Evolutionary conservation across 2,888 invertebrate genomes (phyloP).

Genomic region (Cybosia mesomella): DNA sequence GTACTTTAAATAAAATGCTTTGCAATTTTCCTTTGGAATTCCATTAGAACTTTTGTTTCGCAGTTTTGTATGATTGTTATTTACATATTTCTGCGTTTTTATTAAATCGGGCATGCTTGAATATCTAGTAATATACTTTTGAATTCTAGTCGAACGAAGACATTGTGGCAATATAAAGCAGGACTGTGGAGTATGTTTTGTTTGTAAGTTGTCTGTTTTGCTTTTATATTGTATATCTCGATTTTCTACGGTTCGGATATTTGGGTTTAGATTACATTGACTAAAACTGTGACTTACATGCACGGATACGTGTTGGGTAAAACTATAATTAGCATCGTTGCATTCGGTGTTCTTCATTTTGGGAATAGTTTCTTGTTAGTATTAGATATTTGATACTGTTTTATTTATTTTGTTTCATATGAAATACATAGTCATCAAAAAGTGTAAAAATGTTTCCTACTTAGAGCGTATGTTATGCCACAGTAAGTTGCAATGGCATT

Average conservation of each 20-base stretch:
- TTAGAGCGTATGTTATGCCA: background rate
- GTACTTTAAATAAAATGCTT: background rate
- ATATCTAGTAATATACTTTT: background rate
- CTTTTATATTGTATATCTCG: background rate
- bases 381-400: background rate
- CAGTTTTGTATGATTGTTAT: background rate
- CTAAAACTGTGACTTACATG: background rate
- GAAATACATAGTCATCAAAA: background rate
- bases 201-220: background rate
- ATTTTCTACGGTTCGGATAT: background rate
- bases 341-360: too few relatives aligned
- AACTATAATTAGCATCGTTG: background rate
- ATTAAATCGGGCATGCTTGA: slow-evolving; percentile 3
- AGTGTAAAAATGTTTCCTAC: background rate
- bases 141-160: background rate
- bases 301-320: background rate
- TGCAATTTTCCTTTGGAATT: background rate
- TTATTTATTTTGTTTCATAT: background rate
- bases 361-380: background rate
- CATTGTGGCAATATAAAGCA: background rate
- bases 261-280: background rate
- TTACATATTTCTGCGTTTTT: background rate
- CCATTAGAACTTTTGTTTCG: background rate
- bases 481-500: background rate
- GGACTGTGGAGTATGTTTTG: background rate